Percentiles rank a stretch among this genome's conserved stretches.
phyloP scores from a whole-genome alignment of 2,113 vertebrate genomes.

The Petrocephalus microphthalmus region DNA sequence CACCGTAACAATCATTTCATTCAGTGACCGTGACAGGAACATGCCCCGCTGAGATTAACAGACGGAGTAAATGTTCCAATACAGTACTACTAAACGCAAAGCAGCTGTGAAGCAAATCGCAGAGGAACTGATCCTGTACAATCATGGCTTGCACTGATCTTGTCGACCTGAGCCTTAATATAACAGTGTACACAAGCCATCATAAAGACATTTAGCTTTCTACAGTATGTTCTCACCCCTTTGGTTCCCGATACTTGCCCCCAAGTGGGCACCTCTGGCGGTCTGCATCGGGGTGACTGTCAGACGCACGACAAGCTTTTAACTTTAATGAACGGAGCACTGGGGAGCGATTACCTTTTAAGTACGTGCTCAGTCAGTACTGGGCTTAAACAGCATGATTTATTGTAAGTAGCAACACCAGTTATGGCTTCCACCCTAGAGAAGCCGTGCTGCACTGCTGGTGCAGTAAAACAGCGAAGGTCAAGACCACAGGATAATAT shows the following conservation, averaged over 20 bases:
- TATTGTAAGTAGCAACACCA: too few species aligned
- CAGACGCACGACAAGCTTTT: neutral
- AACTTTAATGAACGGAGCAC: neutral
- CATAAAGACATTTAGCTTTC: neutral
- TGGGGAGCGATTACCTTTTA: neutral
- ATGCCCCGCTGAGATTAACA: neutral
- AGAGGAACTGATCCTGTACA: neutral
- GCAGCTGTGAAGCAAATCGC: neutral
- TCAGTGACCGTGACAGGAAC: neutral
- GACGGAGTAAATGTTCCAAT: neutral
- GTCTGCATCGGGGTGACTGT: neutral
- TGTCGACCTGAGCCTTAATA: neutral
- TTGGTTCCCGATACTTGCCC: neutral
- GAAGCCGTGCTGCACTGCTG: neutral
- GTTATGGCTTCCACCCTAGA: neutral
- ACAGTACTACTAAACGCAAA: neutral
- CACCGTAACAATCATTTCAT: neutral
- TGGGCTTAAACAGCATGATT: neutral
- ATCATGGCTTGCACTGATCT: neutral
- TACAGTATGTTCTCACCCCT: neutral
- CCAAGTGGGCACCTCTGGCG: neutral
- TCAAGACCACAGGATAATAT: neutral
- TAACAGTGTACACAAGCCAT: neutral
- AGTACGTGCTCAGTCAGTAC: neutral
- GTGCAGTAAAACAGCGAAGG: neutral